Percentiles rank a stretch among this genome's conserved stretches.
Evolutionary conservation across 2,888 invertebrate genomes (phyloP).

Genomic region (Lutraria lutraria): DNA sequence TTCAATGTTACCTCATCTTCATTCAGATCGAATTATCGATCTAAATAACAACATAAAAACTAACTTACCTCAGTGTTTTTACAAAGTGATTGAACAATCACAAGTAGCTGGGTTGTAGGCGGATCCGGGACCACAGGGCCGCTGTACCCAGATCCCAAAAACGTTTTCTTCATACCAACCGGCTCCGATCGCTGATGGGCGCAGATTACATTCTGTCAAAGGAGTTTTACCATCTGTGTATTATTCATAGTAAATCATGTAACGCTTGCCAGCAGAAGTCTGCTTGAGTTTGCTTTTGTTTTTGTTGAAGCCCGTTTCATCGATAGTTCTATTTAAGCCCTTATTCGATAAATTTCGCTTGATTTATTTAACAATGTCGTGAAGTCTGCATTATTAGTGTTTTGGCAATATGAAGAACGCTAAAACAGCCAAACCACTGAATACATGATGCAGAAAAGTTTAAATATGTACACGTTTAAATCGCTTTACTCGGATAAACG

Average conservation of each 20-base stretch:
- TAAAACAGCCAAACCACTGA: too few relatives aligned
- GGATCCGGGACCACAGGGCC: conserved; percentile 68
- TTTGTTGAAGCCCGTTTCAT: conserved; percentile 13
- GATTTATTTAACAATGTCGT: too few relatives aligned
- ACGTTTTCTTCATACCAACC: conserved; percentile 67
- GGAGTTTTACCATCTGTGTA: conserved; percentile 21
- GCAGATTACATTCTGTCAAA: conserved; percentile 67
- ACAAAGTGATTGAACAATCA: conserved; percentile 60
- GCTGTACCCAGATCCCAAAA: conserved; percentile 66
- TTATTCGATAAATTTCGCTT: too few relatives aligned
- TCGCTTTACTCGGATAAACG: too few relatives aligned
- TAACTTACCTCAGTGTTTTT: conserved; percentile 9
- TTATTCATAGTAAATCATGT: background rate
- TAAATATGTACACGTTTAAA: too few relatives aligned
- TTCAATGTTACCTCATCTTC: too few relatives aligned
- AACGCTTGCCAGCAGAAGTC: conserved; percentile 6
- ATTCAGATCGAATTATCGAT: too few relatives aligned
- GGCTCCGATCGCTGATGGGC: conserved; percentile 58
- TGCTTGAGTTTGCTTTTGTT: background rate
- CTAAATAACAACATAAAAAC: background rate
- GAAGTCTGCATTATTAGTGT: too few relatives aligned
- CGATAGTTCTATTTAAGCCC: too few relatives aligned
- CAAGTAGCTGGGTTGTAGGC: conserved; percentile 67
- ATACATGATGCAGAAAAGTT: too few relatives aligned
- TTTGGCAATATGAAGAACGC: too few relatives aligned